Percentiles rank a stretch among this genome's conserved stretches.
Evolutionary conservation across 30 jellyfish, hydroid and myxozoan genomes (phyloP).

Genomic region (Aurelia coerulea): DNA sequence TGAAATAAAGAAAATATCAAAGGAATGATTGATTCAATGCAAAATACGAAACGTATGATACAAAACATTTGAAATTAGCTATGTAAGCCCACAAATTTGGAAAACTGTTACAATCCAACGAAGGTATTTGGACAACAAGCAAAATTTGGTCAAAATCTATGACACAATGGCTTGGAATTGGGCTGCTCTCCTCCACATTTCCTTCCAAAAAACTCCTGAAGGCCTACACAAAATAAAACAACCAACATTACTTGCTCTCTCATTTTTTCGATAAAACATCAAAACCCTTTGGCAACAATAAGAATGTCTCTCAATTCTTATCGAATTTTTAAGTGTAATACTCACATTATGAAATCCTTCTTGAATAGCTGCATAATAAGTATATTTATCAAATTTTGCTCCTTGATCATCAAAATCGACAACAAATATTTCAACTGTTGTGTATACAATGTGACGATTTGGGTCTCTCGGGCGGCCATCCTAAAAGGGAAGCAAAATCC

Average conservation of each 20-base stretch:
- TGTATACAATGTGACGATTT: conserved; percentile 59
- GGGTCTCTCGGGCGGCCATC: conserved; percentile 75
- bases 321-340: not conserved
- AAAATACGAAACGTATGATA: not conserved
- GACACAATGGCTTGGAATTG: no score
- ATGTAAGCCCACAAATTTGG: not conserved
- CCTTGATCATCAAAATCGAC: conserved; percentile 87
- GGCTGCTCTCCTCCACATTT: no score
- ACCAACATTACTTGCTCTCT: no score
- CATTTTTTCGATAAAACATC: no score
- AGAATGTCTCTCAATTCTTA: not conserved
- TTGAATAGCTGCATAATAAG: conserved; percentile 62
- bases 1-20: not conserved
- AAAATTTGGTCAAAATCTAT: no score
- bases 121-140: no score
- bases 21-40: not conserved
- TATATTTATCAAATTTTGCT: conserved; percentile 69
- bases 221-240: no score
- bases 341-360: conserved; percentile 88
- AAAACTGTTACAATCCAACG: not conserved
- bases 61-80: not conserved
- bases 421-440: conserved; percentile 59
- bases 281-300: no score
- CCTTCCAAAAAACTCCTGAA: no score
- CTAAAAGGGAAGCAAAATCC: conserved; percentile 10